Conservation (phyloP, 2,888 invertebrate species). For the Scaptomyza polygonia region DNA sequence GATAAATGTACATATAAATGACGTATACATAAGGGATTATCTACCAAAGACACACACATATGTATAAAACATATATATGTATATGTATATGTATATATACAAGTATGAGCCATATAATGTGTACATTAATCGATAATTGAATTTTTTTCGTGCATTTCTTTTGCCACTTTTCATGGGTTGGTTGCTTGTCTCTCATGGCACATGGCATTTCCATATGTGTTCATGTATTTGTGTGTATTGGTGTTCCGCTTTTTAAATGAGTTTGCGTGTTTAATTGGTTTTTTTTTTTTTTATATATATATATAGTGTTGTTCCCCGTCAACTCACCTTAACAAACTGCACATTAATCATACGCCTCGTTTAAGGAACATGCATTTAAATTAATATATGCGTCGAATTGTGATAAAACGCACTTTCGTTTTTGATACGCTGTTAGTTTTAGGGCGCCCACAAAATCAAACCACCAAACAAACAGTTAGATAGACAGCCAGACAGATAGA, state of each 20-base stretch:
- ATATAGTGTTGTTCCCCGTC: conserved; percentile 1
- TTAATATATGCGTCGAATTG: conserved; percentile 37
- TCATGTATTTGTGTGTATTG: conserved; percentile 32
- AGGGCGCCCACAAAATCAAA: conserved; percentile 59
- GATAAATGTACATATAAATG: conserved; percentile 40
- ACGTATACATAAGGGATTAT: conserved; percentile 70
- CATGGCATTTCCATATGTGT: conserved; percentile 64
- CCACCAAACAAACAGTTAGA: conserved; percentile 46
- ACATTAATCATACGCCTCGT: conserved; percentile 71
- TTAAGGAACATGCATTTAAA: conserved; percentile 37
- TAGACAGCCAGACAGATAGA: conserved; percentile 30
- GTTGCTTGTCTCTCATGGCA: conserved; percentile 64
- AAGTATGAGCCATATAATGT: conserved; percentile 72
- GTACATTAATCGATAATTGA: conserved; percentile 79
- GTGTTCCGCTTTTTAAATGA: conserved; percentile 66
- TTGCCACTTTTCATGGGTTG: conserved; percentile 69
- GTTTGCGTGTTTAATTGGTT: conserved; percentile 80
- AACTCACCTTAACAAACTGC: conserved; percentile 38
- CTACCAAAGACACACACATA: conserved; percentile 40
- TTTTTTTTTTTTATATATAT: conserved; percentile 29
- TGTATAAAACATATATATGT: conserved; percentile 11
- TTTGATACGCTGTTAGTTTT: conserved; percentile 71
- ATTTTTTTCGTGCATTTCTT: conserved; percentile 75
- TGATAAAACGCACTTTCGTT: conserved; percentile 75
- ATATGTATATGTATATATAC: conserved; percentile 17